Evolutionary conservation across 2,113 vertebrate genomes (phyloP).

Genomic region (Acrocephalus arundinaceus): DNA sequence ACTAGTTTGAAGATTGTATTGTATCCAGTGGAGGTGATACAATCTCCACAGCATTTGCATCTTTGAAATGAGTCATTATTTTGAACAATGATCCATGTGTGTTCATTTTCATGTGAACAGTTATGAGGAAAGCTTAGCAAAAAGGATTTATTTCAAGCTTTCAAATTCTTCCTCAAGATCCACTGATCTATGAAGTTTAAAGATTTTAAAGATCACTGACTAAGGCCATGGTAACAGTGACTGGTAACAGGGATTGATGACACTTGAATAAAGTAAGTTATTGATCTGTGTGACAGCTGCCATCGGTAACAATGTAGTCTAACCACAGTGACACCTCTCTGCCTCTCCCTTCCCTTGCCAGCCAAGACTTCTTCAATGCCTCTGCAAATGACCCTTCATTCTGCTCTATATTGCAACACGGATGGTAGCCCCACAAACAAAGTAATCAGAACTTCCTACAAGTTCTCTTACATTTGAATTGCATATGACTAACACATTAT

Average conservation of each 20-base stretch:
- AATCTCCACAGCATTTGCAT: background rate
- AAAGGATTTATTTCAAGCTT: background rate
- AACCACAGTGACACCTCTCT: background rate
- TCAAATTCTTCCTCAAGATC: background rate
- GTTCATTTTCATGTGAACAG: background rate
- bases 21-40: background rate
- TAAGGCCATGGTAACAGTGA: background rate
- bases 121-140: background rate
- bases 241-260: background rate
- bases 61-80: constrained; percentile 2
- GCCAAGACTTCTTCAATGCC: background rate
- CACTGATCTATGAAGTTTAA: background rate
- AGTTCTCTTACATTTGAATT: background rate
- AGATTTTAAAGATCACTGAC: background rate
- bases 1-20: background rate
- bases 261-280: background rate
- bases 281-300: background rate
- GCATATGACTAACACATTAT: background rate
- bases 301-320: background rate
- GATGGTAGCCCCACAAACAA: background rate
- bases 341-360: background rate
- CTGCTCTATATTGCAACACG: background rate
- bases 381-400: background rate
- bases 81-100: background rate
- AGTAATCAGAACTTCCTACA: background rate